Base-by-base conservation (phyloP, 1,140 invertebrate genomes). In the Augochlora pura region DNA sequence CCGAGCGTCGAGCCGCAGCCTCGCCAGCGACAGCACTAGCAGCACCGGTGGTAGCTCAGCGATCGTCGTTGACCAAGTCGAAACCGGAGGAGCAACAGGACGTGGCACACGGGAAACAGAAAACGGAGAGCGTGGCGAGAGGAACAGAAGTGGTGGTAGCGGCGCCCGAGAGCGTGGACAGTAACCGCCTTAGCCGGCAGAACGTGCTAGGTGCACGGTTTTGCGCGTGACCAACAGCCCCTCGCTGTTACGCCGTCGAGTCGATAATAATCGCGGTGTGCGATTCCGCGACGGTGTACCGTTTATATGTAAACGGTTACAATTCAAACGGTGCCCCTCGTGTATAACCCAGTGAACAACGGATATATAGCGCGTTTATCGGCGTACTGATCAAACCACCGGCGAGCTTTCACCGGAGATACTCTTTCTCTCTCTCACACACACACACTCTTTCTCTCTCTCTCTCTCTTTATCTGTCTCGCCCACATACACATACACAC, bases 201-300 rank as follows among this genome's bases (percentile, higher is more conserved):
- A 59, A 77, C 70, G 72, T 60, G 71, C 77, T 46, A 25, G 60
- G 42, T n/a, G 68, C 60, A 72, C 81, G 70, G 74, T 82, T 75
- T 86, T 88, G 85, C 87, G 89, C 89, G 87, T 90, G 89, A 90
- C 89, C 87, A 88, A 88, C 73, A 83, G 84, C 84, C 86, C 81
- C 84, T 72, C 39, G 72, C 27, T 82, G 77, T 57, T 66, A 73
- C 65, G 67, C 59, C 81, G 67, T 52, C 81, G 54, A 62, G 54
- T 74, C 75, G 81, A 68, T 49, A 67, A 59, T 70, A 71, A 64
- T 75, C 81, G 72, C 54, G 49, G 57, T 57, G 68, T 72, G 70
- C 57, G 70, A 80, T 75, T 72, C 68, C 52, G 62, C 39, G 23
- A n/a, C 54, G 54, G 54, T 57, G 39, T 59, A 60, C 54, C 77